Conservation (phyloP, 2,888 invertebrate species). For the Tribolium freemani region DNA sequence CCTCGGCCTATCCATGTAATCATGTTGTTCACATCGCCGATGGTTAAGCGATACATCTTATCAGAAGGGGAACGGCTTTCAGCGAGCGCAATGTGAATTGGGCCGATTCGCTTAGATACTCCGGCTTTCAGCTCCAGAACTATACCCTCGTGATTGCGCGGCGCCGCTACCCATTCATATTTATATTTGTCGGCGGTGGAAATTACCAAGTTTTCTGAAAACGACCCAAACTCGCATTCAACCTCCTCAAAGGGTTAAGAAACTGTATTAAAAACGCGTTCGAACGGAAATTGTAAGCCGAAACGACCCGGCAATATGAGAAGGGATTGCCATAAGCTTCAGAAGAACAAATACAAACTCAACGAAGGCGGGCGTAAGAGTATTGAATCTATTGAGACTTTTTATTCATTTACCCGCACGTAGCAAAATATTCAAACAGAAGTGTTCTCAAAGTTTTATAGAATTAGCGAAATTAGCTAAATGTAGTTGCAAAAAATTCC, state of each 20-base stretch:
- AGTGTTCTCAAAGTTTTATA: too few relatives aligned
- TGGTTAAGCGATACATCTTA: constrained; percentile 75
- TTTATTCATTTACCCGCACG: too few relatives aligned
- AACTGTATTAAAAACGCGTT: background rate
- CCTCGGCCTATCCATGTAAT: constrained; percentile 76
- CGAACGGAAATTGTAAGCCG: too few relatives aligned
- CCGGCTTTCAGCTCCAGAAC: constrained; percentile 74
- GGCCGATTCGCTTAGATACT: constrained; percentile 66
- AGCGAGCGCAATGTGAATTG: constrained; percentile 74
- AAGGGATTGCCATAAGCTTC: too few relatives aligned
- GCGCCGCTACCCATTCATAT: constrained; percentile 77
- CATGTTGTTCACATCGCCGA: constrained; percentile 73
- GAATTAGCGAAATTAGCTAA: too few relatives aligned
- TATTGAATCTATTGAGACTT: too few relatives aligned
- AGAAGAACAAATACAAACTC: too few relatives aligned
- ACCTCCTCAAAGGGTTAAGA: background rate
- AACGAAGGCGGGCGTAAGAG: too few relatives aligned
- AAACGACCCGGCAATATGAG: too few relatives aligned
- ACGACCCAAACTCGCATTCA: background rate
- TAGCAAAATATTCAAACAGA: too few relatives aligned
- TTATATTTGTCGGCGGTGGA: constrained; percentile 75
- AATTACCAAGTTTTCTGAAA: constrained; percentile 76
- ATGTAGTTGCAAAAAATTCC: too few relatives aligned
- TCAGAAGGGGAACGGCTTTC: constrained; percentile 71
- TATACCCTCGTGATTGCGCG: constrained; percentile 75